phyloP scores from a whole-genome alignment of 2,797 vertebrate genomes.

The Cyclopterus lumpus region DNA sequence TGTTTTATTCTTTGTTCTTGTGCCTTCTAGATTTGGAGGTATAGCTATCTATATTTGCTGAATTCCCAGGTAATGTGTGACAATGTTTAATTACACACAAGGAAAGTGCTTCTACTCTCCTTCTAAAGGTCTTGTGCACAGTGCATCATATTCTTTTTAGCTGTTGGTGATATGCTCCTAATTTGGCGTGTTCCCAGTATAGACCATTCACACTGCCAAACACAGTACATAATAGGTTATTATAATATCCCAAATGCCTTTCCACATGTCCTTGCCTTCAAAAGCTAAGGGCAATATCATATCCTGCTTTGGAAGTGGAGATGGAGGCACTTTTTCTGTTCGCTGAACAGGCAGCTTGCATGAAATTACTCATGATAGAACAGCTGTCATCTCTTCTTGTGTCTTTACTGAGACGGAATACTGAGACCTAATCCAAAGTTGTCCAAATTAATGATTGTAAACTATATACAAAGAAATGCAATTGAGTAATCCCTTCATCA shows the following conservation, averaged over 20 bases:
- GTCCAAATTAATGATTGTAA: constrained; percentile 9
- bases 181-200: constrained; percentile 40
- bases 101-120: not conserved
- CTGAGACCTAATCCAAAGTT: not conserved
- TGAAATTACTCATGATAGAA: constrained; percentile 75
- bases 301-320: constrained; percentile 65
- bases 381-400: constrained; percentile 44
- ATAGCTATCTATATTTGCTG: constrained; percentile 13
- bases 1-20: constrained; percentile 38
- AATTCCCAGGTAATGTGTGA: not conserved
- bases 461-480: no score
- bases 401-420: constrained; percentile 27
- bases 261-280: constrained; percentile 73
- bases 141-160: constrained; percentile 22
- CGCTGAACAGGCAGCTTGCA: constrained; percentile 75
- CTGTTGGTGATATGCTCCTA: constrained; percentile 1
- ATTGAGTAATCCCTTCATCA: no score
- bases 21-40: constrained; percentile 28
- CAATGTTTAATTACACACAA: constrained; percentile 33
- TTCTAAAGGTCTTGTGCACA: constrained; percentile 12
- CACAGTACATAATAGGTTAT: constrained; percentile 41
- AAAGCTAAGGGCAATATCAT: constrained; percentile 70
- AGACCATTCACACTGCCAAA: constrained; percentile 37
- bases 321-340: constrained; percentile 69
- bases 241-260: constrained; percentile 64